A percentile compares a stretch with the other conserved stretches of the same genome.
Evolutionary conservation across 2,888 invertebrate genomes (phyloP).

Genomic region (Nudaria mundana): DNA sequence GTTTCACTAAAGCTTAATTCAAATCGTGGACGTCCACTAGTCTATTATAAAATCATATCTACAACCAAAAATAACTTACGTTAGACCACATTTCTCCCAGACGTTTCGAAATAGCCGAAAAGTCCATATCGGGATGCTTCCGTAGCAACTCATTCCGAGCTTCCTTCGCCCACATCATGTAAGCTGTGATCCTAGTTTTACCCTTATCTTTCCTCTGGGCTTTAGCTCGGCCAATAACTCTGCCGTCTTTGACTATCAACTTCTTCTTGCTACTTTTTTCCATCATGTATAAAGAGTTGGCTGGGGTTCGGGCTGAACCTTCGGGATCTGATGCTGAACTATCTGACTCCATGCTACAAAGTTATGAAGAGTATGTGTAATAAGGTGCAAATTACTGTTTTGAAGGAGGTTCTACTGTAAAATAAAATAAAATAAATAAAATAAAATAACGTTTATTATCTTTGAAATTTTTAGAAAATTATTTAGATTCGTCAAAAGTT

Average conservation of each 20-base stretch:
- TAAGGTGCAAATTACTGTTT: too few species aligned
- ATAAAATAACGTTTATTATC: too few species aligned
- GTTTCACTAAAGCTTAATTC: too few species aligned
- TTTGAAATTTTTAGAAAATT: too few species aligned
- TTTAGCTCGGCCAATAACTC: conserved; percentile 86
- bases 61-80: conserved; percentile 62
- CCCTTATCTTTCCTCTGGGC: conserved; percentile 90
- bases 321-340: conserved; percentile 74
- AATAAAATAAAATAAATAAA: too few species aligned
- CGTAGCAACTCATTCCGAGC: conserved; percentile 87
- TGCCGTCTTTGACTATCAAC: conserved; percentile 79
- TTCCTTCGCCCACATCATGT: conserved; percentile 95
- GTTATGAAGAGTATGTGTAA: too few species aligned
- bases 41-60: neutral
- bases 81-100: conserved; percentile 95
- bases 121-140: conserved; percentile 89
- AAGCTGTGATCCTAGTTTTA: conserved; percentile 91
- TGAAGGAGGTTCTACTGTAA: too few species aligned
- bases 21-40: too few species aligned
- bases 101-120: conserved; percentile 90
- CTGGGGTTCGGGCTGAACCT: conserved; percentile 69
- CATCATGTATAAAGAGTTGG: conserved; percentile 87
- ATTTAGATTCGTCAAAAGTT: too few species aligned
- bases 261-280: conserved; percentile 90
- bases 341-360: conserved; percentile 75